These are phyloP conservation scores for Tinea trinotella DNA, from an alignment of 2,888 invertebrate species.

Conservation along the genomic window DNA sequence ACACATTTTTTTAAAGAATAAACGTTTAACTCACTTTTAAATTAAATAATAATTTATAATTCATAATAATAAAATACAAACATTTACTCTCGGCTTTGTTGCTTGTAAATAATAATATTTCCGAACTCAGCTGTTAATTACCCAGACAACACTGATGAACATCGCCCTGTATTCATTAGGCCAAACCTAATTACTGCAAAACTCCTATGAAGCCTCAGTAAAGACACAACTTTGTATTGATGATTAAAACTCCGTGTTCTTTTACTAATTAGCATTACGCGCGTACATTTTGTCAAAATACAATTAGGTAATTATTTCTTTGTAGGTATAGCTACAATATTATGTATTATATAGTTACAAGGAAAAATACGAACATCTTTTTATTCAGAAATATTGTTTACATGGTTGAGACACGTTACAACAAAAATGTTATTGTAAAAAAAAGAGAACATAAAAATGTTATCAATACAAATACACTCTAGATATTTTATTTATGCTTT, in stretches of 20 bases:
- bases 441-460: neutral
- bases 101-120: conserved; percentile 68
- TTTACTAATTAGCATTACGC: neutral
- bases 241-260: neutral
- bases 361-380: too few relatives aligned
- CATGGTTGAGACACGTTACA: too few relatives aligned
- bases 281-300: neutral
- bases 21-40: too few relatives aligned
- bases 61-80: conserved; percentile 28
- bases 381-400: too few relatives aligned
- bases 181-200: conserved; percentile 16
- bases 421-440: too few relatives aligned
- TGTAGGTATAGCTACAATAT: neutral
- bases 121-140: conserved; percentile 63
- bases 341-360: too few relatives aligned
- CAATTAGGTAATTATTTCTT: neutral
- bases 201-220: neutral
- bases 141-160: conserved; percentile 56
- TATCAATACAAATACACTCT: neutral
- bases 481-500: neutral
- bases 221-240: conserved; percentile 8
- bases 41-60: neutral
- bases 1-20: too few relatives aligned
- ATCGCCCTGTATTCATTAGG: conserved; percentile 30
- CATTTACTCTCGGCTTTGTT: conserved; percentile 36